Evolutionary conservation across 2,113 vertebrate genomes (phyloP), one percentile per base, ranked within the genome.

Genomic region (Pseudois nayaur): DNA sequence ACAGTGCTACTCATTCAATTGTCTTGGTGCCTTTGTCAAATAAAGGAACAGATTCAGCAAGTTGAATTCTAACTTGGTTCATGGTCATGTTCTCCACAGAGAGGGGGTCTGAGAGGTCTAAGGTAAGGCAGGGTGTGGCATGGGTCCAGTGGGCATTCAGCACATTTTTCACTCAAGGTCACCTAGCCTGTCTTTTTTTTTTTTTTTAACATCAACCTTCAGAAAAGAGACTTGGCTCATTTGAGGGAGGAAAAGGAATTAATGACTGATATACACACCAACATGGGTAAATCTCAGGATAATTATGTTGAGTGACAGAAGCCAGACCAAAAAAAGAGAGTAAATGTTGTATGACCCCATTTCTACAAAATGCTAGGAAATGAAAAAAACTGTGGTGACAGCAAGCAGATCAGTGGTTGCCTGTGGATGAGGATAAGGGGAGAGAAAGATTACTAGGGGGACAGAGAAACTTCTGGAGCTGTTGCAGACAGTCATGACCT

Each of bases 341-440:
- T 31, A 59, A 36, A 33, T 54, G 55, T 86, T 54, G 5, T 45
- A 48, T 40, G 36, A 90, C 64, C 15, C 29, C 74, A 83, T 79
- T 90, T 90, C 82, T 96, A 48, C 8, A 84, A 97, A 79, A 92
- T n/a, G 48, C 91, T 45, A 81, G 40, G 87, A 95, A 87, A 87
- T 23, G 16, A 23, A 54, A 94, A 48, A 94, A 79, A 40, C 27
- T 21, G 57, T 13, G 86, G 55, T 78, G 43, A 93, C 25, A 76
- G 52, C 15, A 90, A 89, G 45, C 45, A 74, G 15, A 89, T 55
- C 23, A 45, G 17, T 59, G 50, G 27, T 33, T 86, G 48, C 36
- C 27, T 57, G 59, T 2, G 10, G 43, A 71, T 10, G 54, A 52
- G 29, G 50, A 85, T 11, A 40, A 76, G 27, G 31, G 21, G 8